Evolutionary conservation across 1,140 invertebrate species (phyloP).

Genomic region (Melitaea cinxia): DNA sequence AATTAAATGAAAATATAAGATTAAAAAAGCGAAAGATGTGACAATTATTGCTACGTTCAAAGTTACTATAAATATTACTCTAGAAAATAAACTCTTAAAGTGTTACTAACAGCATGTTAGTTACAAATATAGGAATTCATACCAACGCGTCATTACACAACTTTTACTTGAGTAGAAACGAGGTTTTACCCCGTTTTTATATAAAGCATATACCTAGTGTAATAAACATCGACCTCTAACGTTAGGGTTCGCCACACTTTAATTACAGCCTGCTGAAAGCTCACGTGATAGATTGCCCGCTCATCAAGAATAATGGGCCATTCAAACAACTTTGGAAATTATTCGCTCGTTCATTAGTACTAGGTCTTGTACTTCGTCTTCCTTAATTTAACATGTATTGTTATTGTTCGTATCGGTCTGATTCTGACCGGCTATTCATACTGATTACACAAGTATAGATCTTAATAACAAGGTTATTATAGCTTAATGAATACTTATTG

Average conservation of each 20-base stretch:
- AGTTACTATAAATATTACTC: too few relatives aligned
- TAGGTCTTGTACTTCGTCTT: slow-evolving; percentile 24
- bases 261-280: slow-evolving; percentile 47
- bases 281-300: slow-evolving; percentile 51
- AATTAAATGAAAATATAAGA: too few relatives aligned
- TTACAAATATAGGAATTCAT: too few relatives aligned
- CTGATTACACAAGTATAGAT: slow-evolving; percentile 4
- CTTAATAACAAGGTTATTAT: background rate
- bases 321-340: slow-evolving; percentile 52
- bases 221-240: slow-evolving; percentile 5
- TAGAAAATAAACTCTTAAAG: too few relatives aligned
- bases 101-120: too few relatives aligned
- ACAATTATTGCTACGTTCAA: too few relatives aligned
- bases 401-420: slow-evolving; percentile 21
- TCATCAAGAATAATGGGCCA: slow-evolving; percentile 58
- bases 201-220: slow-evolving; percentile 3
- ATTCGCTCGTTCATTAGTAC: slow-evolving; percentile 43
- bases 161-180: background rate
- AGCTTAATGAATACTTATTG: background rate
- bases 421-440: slow-evolving; percentile 7
- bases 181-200: slow-evolving; percentile 4
- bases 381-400: slow-evolving; percentile 19
- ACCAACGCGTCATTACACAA: too few relatives aligned
- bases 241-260: slow-evolving; percentile 35
- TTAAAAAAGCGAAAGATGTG: too few relatives aligned